A percentile compares a stretch with the other conserved stretches of the same genome.
Evolutionary conservation across 2,113 vertebrate species (phyloP).

Genomic region (Syngnathoides biaculeatus): DNA sequence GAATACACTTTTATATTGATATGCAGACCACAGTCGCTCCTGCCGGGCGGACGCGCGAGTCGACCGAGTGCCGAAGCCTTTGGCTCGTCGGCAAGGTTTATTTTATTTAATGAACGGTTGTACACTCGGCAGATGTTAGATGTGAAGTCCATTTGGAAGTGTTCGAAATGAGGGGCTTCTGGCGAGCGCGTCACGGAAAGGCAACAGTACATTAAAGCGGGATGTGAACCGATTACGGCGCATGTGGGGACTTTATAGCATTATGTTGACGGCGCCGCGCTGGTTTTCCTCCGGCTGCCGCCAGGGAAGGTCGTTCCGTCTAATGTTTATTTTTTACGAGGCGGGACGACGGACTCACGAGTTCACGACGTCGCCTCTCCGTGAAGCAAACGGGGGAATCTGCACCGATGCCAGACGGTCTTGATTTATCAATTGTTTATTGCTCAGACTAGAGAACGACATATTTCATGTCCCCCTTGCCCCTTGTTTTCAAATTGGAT

Average conservation of each 20-base stretch:
- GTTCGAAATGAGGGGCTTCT: neutral
- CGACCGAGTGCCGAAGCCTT: too few species aligned
- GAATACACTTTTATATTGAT: too few species aligned
- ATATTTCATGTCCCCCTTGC: neutral
- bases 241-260: conserved; percentile 1
- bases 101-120: neutral
- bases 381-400: neutral
- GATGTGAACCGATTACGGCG: neutral
- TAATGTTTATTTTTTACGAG: conserved; percentile 7
- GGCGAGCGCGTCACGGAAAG: neutral
- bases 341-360: conserved; percentile 1
- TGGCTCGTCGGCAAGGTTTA: too few species aligned
- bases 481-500: too few species aligned
- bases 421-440: neutral
- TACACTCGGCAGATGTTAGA: neutral
- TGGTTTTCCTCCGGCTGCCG: conserved; percentile 1
- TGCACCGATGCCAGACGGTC: neutral
- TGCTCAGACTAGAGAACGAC: neutral
- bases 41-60: too few species aligned
- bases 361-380: neutral
- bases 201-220: neutral
- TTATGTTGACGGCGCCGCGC: conserved; percentile 17
- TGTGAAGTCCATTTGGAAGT: neutral
- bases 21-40: too few species aligned
- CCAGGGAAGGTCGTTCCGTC: conserved; percentile 2